phyloP scores from a whole-genome alignment of 2,888 invertebrate genomes.

The Griposia aprilina region DNA sequence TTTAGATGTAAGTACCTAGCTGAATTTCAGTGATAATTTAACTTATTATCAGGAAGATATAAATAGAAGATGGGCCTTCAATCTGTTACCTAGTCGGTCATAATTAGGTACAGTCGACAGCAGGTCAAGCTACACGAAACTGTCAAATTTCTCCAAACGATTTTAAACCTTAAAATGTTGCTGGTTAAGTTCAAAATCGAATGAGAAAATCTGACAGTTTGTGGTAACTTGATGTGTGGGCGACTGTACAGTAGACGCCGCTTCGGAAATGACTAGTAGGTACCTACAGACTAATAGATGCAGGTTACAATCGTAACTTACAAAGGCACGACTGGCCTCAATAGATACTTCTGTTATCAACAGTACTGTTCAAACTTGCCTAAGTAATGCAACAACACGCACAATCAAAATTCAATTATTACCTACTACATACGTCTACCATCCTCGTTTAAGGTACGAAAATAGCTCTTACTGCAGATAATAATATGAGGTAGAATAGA shows the following conservation, averaged over 20 bases:
- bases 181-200: too few relatives aligned
- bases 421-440: background rate
- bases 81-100: background rate
- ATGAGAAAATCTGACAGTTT: too few relatives aligned
- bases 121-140: too few relatives aligned
- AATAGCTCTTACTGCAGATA: background rate
- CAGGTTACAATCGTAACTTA: slow-evolving; percentile 13
- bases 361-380: background rate
- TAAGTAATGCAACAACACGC: background rate
- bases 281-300: background rate
- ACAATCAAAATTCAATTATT: slow-evolving; percentile 8
- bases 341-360: slow-evolving; percentile 25
- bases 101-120: background rate
- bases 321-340: slow-evolving; percentile 9
- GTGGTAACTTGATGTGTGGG: too few relatives aligned
- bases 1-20: background rate
- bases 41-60: background rate
- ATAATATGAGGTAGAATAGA: background rate
- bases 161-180: too few relatives aligned
- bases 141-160: too few relatives aligned
- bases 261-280: background rate
- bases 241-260: background rate
- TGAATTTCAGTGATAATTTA: background rate
- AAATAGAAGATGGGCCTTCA: background rate
- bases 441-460: background rate